Evolutionary conservation across 1,140 invertebrate genomes (phyloP), one percentile per base, ranked within the genome.

Genomic region (Trissolcus basalis): DNA sequence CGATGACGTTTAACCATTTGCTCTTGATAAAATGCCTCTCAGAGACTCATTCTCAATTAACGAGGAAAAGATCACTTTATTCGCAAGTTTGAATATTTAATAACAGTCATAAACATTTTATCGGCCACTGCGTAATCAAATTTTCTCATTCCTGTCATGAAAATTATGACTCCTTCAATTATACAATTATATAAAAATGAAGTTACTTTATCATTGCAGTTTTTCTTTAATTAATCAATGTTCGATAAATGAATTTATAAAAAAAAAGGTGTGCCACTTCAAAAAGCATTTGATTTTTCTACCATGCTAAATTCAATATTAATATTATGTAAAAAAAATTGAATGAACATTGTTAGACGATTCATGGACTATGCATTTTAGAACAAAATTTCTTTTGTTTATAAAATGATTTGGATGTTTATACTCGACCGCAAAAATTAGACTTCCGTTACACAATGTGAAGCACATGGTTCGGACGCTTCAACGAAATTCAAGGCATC

Each of bases 1-100:
- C 78, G 65, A 67, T 72, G 55, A 80, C 70, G 65, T 68, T 80
- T 65, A 78, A 76, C 68, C 59, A 67, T 59, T 67, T 32, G 45
- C 44, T 68, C 68, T 77, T 64, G 63, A 72, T 72, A 55, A 63
- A 67, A 77, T 45, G 63, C 63, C 63, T 72, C 64, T 78, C 44
- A 51, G 44, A 69, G 48, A 43, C 61, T 71, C 71, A 55, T 63
- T 74, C 67, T 74, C 67, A 78, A 74, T 78, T 74, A 78, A 69
- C 53, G 32, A 61, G 49, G 61, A 71, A 71, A 70, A 67, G 55
- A 74, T 72, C 64, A 59, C 48, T 72, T 72, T 68, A 63, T 69
- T 12, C 14, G 27, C 6, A 13, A 43, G 48, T 61, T 49, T 36
- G 44, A 68, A 68, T 68, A 77, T 65, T 65, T 51, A 76, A 70